A percentile compares a stretch with the other conserved stretches of the same genome.
Conservation (phyloP, 2,888 invertebrate species). For the Mythimna pallens region DNA sequence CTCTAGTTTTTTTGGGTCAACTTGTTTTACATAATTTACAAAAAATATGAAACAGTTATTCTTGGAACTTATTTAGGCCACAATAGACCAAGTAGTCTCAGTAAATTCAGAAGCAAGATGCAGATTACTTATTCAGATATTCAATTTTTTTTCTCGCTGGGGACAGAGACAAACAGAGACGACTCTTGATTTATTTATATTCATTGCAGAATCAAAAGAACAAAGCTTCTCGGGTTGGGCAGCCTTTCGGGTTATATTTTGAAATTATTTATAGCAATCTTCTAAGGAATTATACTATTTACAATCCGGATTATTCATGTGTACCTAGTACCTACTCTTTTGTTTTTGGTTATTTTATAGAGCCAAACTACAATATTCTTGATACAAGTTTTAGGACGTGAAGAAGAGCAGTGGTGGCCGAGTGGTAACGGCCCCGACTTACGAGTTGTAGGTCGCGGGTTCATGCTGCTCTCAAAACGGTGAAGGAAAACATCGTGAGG, state of each 20-base stretch:
- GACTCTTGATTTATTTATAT: constrained; percentile 61
- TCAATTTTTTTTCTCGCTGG: constrained; percentile 52
- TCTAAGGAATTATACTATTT: constrained; percentile 14
- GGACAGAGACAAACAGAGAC: constrained; percentile 36
- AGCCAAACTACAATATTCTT: background rate
- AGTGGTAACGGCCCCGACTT: too few species aligned
- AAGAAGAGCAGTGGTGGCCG: too few species aligned
- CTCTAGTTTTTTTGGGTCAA: constrained; percentile 51
- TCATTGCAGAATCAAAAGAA: constrained; percentile 49
- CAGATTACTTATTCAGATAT: constrained; percentile 61
- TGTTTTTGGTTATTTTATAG: background rate
- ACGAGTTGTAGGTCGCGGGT: too few species aligned
- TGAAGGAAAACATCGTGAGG: too few species aligned
- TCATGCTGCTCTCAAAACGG: too few species aligned
- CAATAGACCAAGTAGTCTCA: constrained; percentile 43
- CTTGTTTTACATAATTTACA: constrained; percentile 53
- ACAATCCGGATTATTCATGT: background rate
- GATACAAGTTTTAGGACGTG: background rate
- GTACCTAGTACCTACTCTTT: background rate
- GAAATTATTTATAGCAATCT: constrained; percentile 17
- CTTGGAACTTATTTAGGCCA: constrained; percentile 42
- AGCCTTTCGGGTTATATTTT: constrained; percentile 28
- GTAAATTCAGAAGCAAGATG: constrained; percentile 36
- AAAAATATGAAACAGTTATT: constrained; percentile 57
- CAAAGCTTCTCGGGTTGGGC: constrained; percentile 24